These are phyloP conservation scores for Lagenorhynchus albirostris DNA, from an alignment of 2,113 vertebrate genomes.

Conservation along the genomic window DNA sequence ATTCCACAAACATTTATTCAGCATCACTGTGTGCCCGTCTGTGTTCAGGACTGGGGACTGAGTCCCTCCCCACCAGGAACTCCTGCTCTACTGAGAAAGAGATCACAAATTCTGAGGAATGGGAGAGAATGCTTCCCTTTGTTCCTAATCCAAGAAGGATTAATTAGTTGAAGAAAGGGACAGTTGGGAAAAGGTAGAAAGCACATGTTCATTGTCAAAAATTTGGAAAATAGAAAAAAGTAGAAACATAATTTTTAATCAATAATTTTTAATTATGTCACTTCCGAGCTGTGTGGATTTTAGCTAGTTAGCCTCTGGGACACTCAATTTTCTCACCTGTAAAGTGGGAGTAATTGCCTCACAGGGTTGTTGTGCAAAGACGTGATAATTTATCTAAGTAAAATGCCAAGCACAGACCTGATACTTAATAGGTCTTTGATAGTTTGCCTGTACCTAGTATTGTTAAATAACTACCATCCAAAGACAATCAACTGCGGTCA, in stretches of 20 bases:
- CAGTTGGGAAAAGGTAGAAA: not conserved
- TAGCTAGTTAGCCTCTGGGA: not conserved
- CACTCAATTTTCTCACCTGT: conserved; percentile 6
- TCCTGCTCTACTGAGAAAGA: not conserved
- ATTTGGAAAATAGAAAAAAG: not conserved
- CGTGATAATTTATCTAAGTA: conserved; percentile 8
- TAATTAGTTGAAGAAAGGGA: conserved; percentile 13
- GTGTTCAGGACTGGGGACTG: not conserved
- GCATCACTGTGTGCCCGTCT: not conserved
- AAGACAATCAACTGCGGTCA: not conserved
- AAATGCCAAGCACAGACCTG: not conserved
- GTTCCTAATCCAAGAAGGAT: not conserved
- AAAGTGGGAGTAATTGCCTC: conserved; percentile 17
- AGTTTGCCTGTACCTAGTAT: not conserved
- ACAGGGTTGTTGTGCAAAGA: not conserved
- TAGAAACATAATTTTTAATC: not conserved
- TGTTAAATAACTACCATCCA: not conserved
- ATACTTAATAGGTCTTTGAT: not conserved
- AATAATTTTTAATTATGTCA: not conserved
- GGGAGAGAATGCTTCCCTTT: conserved; percentile 33
- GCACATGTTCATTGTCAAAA: not conserved
- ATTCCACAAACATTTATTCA: not conserved
- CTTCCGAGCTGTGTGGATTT: conserved; percentile 19
- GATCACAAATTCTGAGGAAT: not conserved
- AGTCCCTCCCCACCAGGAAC: not conserved